These are phyloP conservation scores for Protobothrops mucrosquamatus DNA, from an alignment of 2,113 vertebrate species.

Conservation along the genomic window DNA sequence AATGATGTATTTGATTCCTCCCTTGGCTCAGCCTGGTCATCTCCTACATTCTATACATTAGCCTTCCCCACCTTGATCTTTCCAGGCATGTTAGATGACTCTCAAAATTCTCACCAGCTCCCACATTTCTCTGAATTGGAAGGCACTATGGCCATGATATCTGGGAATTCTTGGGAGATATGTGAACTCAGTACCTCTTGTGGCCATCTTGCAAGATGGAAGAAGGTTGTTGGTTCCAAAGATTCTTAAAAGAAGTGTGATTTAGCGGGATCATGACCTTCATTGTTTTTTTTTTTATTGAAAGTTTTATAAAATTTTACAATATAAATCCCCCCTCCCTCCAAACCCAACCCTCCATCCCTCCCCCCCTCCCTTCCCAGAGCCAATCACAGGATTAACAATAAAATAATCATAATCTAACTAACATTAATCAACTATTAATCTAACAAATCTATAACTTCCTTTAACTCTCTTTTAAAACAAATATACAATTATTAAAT, in stretches of 20 bases:
- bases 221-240: not conserved
- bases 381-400: too few relatives aligned
- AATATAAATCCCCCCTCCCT: too few relatives aligned
- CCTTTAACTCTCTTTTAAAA: too few relatives aligned
- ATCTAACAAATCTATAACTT: too few relatives aligned
- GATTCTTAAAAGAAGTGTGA: not conserved
- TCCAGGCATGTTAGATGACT: not conserved
- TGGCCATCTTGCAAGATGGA: not conserved
- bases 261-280: not conserved
- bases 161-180: not conserved
- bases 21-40: not conserved
- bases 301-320: too few relatives aligned
- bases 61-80: not conserved
- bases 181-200: not conserved
- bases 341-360: too few relatives aligned
- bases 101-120: not conserved
- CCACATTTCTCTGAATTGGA: not conserved
- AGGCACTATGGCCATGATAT: not conserved
- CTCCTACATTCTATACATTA: not conserved
- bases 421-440: too few relatives aligned
- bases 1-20: not conserved
- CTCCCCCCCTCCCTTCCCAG: too few relatives aligned
- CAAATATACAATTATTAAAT: too few relatives aligned
- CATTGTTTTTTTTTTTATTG: too few relatives aligned
- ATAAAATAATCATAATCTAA: too few relatives aligned